Percentiles rank a stretch among this genome's conserved stretches.
Conservation (phyloP, 2,797 vertebrate species). For the Halcyon leucocephala region DNA sequence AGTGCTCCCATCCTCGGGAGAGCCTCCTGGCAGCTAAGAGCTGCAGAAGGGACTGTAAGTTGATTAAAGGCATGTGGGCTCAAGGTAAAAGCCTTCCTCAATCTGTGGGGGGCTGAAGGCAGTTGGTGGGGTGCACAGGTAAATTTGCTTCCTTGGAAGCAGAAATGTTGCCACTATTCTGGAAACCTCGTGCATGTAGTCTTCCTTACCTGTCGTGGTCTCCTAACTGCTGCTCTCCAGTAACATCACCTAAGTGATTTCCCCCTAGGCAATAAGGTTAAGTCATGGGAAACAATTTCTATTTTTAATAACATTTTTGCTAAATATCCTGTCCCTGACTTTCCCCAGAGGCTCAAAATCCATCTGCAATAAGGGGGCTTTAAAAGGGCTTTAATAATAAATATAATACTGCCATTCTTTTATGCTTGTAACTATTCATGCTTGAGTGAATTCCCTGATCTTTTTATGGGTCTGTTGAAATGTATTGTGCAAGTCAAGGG, state of each 20-base stretch:
- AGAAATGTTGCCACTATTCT: neutral
- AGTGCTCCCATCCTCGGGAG: neutral
- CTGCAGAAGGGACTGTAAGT: neutral
- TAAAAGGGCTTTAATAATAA: slow-evolving; percentile 65
- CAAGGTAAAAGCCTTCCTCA: neutral
- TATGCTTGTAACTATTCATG: slow-evolving; percentile 64
- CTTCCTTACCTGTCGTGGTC: neutral
- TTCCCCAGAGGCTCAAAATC: slow-evolving; percentile 38
- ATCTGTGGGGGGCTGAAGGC: neutral
- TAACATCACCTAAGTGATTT: slow-evolving; percentile 35
- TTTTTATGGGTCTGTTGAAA: slow-evolving; percentile 67
- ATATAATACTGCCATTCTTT: slow-evolving; percentile 61
- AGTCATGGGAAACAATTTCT: slow-evolving; percentile 68
- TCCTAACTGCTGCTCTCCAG: neutral
- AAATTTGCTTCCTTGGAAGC: neutral
- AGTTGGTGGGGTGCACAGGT: neutral
- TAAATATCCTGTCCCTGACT: slow-evolving; percentile 69
- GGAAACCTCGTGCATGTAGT: neutral
- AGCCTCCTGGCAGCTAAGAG: neutral
- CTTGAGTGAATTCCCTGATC: slow-evolving; percentile 63
- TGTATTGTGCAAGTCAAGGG: slow-evolving; percentile 58
- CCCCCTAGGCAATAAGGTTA: slow-evolving; percentile 51
- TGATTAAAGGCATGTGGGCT: neutral
- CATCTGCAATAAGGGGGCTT: slow-evolving; percentile 50
- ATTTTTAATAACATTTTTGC: slow-evolving; percentile 70